phyloP scores from a whole-genome alignment of 2,888 invertebrate species.

The Metopia argyrocephala region DNA sequence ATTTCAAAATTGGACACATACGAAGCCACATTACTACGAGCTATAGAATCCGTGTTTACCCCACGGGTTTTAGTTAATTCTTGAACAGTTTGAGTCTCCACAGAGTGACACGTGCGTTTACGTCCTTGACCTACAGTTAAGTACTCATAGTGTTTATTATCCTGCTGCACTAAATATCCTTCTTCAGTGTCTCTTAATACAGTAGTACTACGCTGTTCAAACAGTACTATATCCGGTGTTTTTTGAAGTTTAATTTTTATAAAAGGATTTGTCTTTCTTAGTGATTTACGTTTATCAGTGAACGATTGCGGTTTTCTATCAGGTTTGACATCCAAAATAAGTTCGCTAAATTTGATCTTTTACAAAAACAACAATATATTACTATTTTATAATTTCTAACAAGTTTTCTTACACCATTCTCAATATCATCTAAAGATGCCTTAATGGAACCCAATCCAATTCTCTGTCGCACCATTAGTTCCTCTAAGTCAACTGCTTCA shows the following conservation, averaged over 20 bases:
- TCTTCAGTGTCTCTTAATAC: slow-evolving; percentile 82
- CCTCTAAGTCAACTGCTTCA: slow-evolving; percentile 25
- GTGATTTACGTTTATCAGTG: slow-evolving; percentile 11
- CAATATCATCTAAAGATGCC: slow-evolving; percentile 63
- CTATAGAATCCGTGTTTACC: slow-evolving; percentile 81
- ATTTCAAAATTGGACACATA: slow-evolving; percentile 89
- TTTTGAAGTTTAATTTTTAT: slow-evolving; percentile 83
- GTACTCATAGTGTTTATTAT: slow-evolving; percentile 84
- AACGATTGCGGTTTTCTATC: neutral
- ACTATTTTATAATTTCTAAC: neutral
- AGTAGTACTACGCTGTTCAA: slow-evolving; percentile 83
- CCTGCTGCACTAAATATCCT: slow-evolving; percentile 80
- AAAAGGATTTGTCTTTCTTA: slow-evolving; percentile 78
- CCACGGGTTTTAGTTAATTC: slow-evolving; percentile 83
- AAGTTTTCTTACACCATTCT: slow-evolving; percentile 62
- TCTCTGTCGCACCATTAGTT: slow-evolving; percentile 30
- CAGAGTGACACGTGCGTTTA: slow-evolving; percentile 82
- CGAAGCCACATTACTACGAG: slow-evolving; percentile 81
- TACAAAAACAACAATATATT: neutral
- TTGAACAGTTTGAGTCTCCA: slow-evolving; percentile 85
- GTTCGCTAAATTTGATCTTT: slow-evolving; percentile 48
- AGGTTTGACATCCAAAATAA: slow-evolving; percentile 25
- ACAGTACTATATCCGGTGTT: slow-evolving; percentile 83
- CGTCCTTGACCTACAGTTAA: slow-evolving; percentile 84
- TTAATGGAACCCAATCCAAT: slow-evolving; percentile 61